Base-by-base conservation (phyloP, 1,140 invertebrate species). In the Lasioglossum albipes region DNA sequence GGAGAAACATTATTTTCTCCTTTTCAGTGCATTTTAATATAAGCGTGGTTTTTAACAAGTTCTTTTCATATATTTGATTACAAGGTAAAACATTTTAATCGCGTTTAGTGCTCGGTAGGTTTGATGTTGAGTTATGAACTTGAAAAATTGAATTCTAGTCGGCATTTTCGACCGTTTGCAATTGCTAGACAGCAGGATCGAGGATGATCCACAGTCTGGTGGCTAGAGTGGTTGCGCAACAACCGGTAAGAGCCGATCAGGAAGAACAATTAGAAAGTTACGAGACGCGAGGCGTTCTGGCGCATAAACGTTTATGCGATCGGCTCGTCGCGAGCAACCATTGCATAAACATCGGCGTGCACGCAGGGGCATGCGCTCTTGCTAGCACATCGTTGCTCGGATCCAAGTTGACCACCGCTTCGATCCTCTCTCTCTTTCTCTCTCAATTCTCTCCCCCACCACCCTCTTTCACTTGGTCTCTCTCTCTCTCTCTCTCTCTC, bases 261-360 rank as follows among this genome's bases (percentile, higher is more conserved):
- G 87, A 91, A 90, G 89, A 87, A 91, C 88, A 90, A 91, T 91
- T 91, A 91, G 90, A 91, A 91, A 91, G 90, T 87, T 52, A 73
- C 31, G 61, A 7, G 57, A 59, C 7, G 20, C n/a, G 4, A 73
- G 75, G 76, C 73, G 76, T 87, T 84, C 27, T 72, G 67, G 65
- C 78, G 78, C 81, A 82, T 87, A 84, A 87, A 70, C 74, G 76
- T 45, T 83, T 79, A 73, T 81, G 61, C 59, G 74, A 75, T 75
- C 66, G 66, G 42, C n/a, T 49, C 42, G n/a, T 22, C 18, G 36
- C 69, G n/a, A 36, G 27, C 0, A n/a, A 57, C 52, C 41, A 52
- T 82, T 77, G 81, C 75, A 73, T 67, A 79, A 82, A 79, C 79
- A 72, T 72, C 49, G 36, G 13, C 20, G 9, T 31, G 18, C 7